Conservation (phyloP, 1,140 invertebrate species). For the Melipona quadrifasciata region DNA sequence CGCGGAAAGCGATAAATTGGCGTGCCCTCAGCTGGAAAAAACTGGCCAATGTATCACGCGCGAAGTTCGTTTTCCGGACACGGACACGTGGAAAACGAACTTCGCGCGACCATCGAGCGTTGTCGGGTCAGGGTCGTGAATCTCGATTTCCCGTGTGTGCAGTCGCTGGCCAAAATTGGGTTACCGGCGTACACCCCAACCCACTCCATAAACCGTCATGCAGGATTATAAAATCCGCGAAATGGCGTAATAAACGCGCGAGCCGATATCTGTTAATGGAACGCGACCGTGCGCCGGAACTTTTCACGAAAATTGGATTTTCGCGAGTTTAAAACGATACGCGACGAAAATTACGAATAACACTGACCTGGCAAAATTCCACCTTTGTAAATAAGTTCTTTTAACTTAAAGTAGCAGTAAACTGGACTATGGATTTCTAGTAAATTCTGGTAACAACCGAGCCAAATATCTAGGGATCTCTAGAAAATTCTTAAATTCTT, state of each 20-base stretch:
- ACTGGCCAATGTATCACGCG: not conserved
- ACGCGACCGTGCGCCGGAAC: not conserved
- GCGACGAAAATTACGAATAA: not conserved
- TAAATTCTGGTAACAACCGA: too few species aligned
- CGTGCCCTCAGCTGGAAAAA: not conserved
- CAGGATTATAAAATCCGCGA: not conserved
- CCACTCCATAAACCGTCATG: not conserved
- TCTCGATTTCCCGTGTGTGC: constrained; percentile 2
- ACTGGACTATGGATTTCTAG: too few species aligned
- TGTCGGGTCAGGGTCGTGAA: constrained; percentile 35
- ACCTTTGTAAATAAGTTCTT: too few species aligned
- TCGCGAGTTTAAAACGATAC: not conserved
- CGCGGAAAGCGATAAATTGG: not conserved
- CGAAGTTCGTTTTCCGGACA: not conserved
- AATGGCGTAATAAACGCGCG: not conserved
- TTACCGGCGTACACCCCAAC: not conserved
- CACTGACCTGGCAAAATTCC: not conserved
- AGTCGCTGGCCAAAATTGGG: not conserved
- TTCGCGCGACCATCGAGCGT: too few species aligned
- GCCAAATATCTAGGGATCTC: too few species aligned
- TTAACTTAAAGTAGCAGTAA: too few species aligned
- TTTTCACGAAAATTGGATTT: not conserved
- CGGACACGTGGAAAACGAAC: not conserved
- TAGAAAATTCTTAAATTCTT: too few species aligned
- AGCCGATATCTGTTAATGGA: not conserved